Evolutionary conservation across 2,888 invertebrate species (phyloP), one percentile per base, ranked within the genome.

Genomic region (Ochropleura leucogaster): DNA sequence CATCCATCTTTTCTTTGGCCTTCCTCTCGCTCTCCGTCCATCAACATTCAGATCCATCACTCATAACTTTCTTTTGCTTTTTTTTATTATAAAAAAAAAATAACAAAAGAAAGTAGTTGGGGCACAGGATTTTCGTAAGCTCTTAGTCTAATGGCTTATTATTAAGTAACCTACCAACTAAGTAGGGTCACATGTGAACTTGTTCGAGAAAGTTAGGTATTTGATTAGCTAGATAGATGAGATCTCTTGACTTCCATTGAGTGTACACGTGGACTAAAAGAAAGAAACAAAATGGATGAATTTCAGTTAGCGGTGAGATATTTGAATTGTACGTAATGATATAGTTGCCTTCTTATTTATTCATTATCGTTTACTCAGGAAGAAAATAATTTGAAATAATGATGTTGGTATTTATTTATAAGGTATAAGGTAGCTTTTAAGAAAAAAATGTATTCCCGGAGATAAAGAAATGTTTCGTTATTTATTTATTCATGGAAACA

Each of bases 171-270:
- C 55, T 55, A 51, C n/a, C 10, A 47, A 59, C 44, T 65, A 46
- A 46, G 46, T 42, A 51, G 55, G 65, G 74, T 67, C 74, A 5
- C 57, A 79, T 59, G 49, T 68, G 69, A 46, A 53, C 30, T 63
- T 74, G n/a, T 44, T 3, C 14, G 7, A 62, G n/a, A 51, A 53
- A 60, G 49, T 51, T 14, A 76, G 68, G 18, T 55, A 68, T 71
- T 79, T 71, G 79, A 80, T 80, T 79, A 68, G 55, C 10, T 55
- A 68, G 64, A 80, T 76, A 57, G 62, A 79, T 51, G 68, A 46
- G 64, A 71, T 44, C 18, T 57, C 44, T 65, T 44, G 49, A 44
- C 12, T 30, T 59, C 63, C 30, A 68, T 44, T 55, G 53, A 16
- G 46, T 47, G 9, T 55, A 63, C n/a, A 65, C n/a, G 40, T 68